phyloP scores from a whole-genome alignment of 2,113 vertebrate species.

The Erinaceus europaeus region DNA sequence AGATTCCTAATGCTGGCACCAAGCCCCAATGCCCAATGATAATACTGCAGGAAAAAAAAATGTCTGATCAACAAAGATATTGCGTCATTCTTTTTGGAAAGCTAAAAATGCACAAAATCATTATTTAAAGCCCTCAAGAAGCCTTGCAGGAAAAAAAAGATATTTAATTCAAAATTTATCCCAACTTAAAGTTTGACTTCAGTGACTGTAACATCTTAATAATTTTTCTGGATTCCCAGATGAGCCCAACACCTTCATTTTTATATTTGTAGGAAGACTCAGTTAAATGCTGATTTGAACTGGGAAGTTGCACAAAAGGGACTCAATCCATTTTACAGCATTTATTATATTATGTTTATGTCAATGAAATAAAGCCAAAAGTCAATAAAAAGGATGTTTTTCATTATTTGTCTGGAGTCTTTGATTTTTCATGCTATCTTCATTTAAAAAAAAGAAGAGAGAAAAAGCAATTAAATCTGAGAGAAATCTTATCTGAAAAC shows the following conservation, averaged over 20 bases:
- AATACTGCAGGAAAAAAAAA: too few relatives aligned
- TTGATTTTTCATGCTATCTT: constrained; percentile 31
- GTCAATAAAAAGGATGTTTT: not conserved
- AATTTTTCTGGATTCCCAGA: not conserved
- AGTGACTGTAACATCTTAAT: not conserved
- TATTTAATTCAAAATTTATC: not conserved
- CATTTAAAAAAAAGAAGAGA: constrained; percentile 15
- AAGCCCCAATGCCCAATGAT: too few relatives aligned
- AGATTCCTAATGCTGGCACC: too few relatives aligned
- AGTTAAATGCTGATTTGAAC: not conserved
- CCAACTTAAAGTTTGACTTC: not conserved
- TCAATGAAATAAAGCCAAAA: constrained; percentile 11
- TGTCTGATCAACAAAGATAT: not conserved
- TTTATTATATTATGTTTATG: not conserved
- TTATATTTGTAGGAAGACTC: not conserved
- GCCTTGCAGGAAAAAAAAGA: not conserved
- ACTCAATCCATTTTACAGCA: not conserved
- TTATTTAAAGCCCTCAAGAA: not conserved
- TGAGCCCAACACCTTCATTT: not conserved
- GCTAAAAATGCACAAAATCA: not conserved
- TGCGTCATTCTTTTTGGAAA: not conserved
- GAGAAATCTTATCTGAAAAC: constrained; percentile 1
- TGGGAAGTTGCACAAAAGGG: not conserved
- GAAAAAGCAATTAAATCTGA: constrained; percentile 34
- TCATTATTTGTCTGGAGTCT: constrained; percentile 38